Base-by-base conservation (phyloP, 2,888 invertebrate species). In the Drosophila greeni region DNA sequence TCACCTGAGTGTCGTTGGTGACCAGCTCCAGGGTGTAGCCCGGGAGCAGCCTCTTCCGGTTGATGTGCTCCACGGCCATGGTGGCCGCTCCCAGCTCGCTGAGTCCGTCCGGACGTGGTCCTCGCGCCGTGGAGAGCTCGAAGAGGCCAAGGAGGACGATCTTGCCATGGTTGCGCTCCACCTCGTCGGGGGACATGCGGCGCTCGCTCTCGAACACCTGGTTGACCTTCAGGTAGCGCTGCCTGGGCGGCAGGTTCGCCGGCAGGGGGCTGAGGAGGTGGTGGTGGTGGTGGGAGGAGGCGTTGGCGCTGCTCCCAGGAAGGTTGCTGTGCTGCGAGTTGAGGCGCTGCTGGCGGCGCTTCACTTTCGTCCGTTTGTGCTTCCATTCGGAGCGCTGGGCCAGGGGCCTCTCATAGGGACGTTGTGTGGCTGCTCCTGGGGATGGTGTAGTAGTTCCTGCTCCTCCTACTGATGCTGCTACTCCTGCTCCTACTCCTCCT, bases 1-100 rank as follows among this genome's bases (percentile, higher is more conserved):
- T 89, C 90, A 96, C 96, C 94, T 94, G 92, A 0, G 96, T 96
- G 84, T 97, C 95, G 86, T 96, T 96, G 76, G 93, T 92, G 82
- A 95, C 91, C 70, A 96, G 91, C 70, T 93, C 92, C 66, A 97
- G 90, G 48, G 90, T 91, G 85, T 95, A 95, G 45, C 94, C 94
- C 0, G 93, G 92, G 55, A 96, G 90, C 57, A 89, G 70, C 7
- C 90, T 89, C 80, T 92, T 90, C 58, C 91, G 89, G 89, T 96
- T 96, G 83, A 97, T 93, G 80, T 95, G 94, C 64, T 92, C 90
- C 47, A 96, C 93, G 0, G 96, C 96, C 79, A 96, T 90, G 81
- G 91, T 91, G 0, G 96, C 96, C 0, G 96, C 95, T 12, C 92
- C 91, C 80, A 95, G 90, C 86, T 95, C 95, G 60, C 94, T 94